Evolutionary conservation across 2,797 vertebrate species (phyloP).

Genomic region (Sebastes taczanowskii): DNA sequence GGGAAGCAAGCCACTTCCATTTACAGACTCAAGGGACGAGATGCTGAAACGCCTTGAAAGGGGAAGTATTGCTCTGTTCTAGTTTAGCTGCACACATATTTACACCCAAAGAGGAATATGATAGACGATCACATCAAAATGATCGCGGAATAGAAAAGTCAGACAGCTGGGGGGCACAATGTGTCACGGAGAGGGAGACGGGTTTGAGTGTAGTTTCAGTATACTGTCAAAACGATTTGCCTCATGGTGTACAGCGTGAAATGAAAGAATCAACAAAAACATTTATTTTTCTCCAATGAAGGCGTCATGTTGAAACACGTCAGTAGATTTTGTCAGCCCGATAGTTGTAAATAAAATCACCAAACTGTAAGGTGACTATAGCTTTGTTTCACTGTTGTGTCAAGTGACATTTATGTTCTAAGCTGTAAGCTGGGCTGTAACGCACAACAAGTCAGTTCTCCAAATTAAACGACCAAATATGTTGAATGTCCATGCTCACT

Average conservation of each 20-base stretch:
- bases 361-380: neutral
- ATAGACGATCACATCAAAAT: slow-evolving; percentile 45
- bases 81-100: slow-evolving; percentile 51
- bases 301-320: neutral
- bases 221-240: slow-evolving; percentile 48
- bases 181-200: slow-evolving; percentile 27
- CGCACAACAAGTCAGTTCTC: neutral
- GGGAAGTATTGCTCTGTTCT: slow-evolving; percentile 47
- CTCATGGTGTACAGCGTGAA: slow-evolving; percentile 13
- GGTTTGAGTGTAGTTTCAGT: slow-evolving; percentile 26
- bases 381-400: neutral
- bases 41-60: slow-evolving; percentile 25
- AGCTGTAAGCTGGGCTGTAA: neutral
- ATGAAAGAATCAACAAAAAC: slow-evolving; percentile 30
- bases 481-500: neutral
- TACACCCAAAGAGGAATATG: slow-evolving; percentile 45
- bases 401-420: neutral
- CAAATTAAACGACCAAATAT: neutral
- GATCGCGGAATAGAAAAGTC: slow-evolving; percentile 43
- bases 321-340: neutral
- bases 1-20: slow-evolving; percentile 49
- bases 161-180: neutral
- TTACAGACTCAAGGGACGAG: slow-evolving; percentile 41
- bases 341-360: neutral
- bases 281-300: neutral